Base-by-base conservation (phyloP, 2,888 invertebrate genomes). In the Diarsia dahlii region DNA sequence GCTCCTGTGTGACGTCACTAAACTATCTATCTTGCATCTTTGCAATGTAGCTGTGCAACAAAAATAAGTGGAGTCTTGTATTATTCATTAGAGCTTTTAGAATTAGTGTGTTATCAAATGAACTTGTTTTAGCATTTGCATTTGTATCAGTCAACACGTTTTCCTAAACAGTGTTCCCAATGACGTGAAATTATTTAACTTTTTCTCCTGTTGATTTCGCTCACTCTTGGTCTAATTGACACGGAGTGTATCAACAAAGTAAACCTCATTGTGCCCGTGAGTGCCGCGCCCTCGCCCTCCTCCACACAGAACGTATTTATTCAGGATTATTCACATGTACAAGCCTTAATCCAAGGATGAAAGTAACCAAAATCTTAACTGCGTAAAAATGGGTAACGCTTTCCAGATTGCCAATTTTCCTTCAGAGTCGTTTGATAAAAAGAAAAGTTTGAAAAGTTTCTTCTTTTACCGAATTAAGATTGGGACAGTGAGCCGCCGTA, bases 331-430 rank as follows among this genome's bases (percentile, higher is more conserved):
- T 80, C 75, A 67, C 70, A 62, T 56, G 65, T 56, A 70, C 56
- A 67, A 28, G 46, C 66, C 28, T 58, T 63, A 63, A 58, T 67
- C 66, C 54, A 9, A 46, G 52, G 67, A 67, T 52, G 48, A 79
- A 73, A 65, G 64, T 67, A 64, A 79, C 58, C 58, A 54, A 60
- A 63, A 74, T 54, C 18, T 34, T 54, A 64, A 50, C 28, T 52
- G 63, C 23, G 67, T 70, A 64, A 68, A 58, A 71, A 76, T 64
- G 28, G 62, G 56, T 70, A 71, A 76, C 58, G 68, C 64, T 60
- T 39, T 39, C 52, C 58, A 76, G 81, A 80, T 80, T 80, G 71
- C 54, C 80, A 75, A 80, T 80, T 60, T 68, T 48, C 48, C 46
- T 74, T 64, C 10, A 67, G 20, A 67, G 15, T 63, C n/a, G 67